Evolutionary conservation across 1,140 invertebrate species (phyloP).

Genomic region (Chironomus striatipennis): DNA sequence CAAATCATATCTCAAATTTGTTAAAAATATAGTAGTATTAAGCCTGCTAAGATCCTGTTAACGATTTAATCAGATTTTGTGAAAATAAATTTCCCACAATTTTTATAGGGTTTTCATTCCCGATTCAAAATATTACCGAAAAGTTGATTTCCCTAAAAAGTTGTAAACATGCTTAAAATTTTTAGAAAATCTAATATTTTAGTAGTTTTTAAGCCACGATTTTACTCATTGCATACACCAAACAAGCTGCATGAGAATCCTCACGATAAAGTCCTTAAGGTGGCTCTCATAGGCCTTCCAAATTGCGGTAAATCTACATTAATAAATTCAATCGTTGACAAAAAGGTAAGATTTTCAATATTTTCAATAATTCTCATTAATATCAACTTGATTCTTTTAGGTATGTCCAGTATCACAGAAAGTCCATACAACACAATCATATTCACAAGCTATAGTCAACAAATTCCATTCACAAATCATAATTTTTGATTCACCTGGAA

Average conservation of each 20-base stretch:
- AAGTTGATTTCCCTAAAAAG: too few relatives aligned
- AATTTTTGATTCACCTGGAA: conserved; percentile 79
- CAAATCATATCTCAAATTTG: too few relatives aligned
- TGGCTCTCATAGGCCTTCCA: conserved; percentile 82
- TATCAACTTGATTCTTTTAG: conserved; percentile 43
- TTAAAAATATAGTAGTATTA: too few relatives aligned
- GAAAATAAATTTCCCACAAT: too few relatives aligned
- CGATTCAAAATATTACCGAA: too few relatives aligned
- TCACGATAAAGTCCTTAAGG: conserved; percentile 54
- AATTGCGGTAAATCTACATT: conserved; percentile 94
- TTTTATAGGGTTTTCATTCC: too few relatives aligned
- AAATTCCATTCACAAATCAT: conserved; percentile 73
- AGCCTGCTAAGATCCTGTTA: too few relatives aligned
- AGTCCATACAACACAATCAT: conserved; percentile 78
- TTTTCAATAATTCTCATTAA: not conserved
- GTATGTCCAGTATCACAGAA: conserved; percentile 80
- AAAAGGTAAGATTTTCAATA: conserved; percentile 51
- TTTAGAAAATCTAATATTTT: not conserved
- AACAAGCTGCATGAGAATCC: not conserved
- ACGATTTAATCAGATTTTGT: too few relatives aligned
- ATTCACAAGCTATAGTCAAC: conserved; percentile 61
- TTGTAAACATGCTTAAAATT: not conserved
- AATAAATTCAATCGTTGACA: conserved; percentile 72
- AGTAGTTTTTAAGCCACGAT: not conserved
- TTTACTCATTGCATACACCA: not conserved